A percentile compares a stretch with the other conserved stretches of the same genome.
phyloP scores from a whole-genome alignment of 2,797 vertebrate species.

The Graptemys geographica region DNA sequence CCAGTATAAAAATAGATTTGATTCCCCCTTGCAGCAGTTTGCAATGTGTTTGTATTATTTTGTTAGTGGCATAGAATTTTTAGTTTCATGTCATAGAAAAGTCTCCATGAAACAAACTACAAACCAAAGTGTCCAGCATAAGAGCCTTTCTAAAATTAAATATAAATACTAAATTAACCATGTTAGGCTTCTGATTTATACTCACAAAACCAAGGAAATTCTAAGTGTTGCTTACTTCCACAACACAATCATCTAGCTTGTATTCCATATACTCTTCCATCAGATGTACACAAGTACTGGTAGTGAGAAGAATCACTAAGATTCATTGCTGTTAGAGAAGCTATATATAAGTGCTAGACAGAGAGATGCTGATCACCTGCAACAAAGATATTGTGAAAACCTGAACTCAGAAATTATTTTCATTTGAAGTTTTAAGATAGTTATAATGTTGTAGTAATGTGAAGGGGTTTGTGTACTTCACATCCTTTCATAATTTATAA shows the following conservation, averaged over 20 bases:
- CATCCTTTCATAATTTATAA: not conserved
- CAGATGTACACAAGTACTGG: not conserved
- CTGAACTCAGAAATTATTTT: not conserved
- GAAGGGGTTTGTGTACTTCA: fast-evolving
- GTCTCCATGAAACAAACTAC: not conserved
- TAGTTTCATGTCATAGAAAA: not conserved
- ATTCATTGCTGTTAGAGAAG: not conserved
- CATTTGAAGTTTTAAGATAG: not conserved
- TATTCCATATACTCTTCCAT: not conserved
- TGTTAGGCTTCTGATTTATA: not conserved
- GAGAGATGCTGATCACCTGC: not conserved
- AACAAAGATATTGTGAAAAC: not conserved
- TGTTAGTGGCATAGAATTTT: not conserved
- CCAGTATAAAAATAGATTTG: not conserved
- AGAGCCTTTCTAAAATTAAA: fast-evolving
- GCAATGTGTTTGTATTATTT: not conserved
- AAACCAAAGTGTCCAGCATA: not conserved
- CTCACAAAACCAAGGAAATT: not conserved
- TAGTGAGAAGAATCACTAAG: not conserved
- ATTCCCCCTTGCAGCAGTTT: not conserved
- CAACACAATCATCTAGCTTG: not conserved
- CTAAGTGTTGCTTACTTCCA: not conserved
- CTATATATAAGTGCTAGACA: not conserved
- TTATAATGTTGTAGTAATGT: fast-evolving
- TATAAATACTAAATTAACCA: not conserved